These are phyloP conservation scores for Darevskia mixta DNA, from an alignment of 2,797 vertebrate genomes.

Conservation along the genomic window DNA sequence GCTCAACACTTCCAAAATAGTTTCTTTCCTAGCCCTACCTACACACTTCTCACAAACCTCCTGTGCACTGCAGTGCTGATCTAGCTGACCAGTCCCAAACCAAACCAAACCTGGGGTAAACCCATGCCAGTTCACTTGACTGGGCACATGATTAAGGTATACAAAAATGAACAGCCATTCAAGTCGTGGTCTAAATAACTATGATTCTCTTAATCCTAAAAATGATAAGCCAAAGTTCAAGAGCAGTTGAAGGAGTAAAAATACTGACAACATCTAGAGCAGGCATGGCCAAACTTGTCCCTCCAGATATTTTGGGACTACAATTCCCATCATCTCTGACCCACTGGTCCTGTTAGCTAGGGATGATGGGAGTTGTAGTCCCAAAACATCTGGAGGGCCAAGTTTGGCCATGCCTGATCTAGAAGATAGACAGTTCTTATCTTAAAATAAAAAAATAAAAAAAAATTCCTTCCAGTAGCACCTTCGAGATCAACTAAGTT, in stretches of 20 bases:
- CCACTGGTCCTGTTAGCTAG: too few species aligned
- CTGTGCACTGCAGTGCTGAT: background rate
- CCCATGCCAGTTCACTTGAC: background rate
- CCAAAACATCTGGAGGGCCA: too few species aligned
- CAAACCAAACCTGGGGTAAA: background rate
- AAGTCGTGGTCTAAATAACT: background rate
- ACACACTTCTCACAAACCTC: background rate
- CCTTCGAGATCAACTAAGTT: too few species aligned
- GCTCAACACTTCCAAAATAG: background rate
- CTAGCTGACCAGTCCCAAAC: too few species aligned
- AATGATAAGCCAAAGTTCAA: background rate
- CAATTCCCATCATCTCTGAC: too few species aligned
- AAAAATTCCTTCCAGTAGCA: too few species aligned
- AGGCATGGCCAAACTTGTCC: background rate
- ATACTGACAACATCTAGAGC: background rate
- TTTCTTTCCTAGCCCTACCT: background rate
- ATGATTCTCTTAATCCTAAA: slow-evolving; percentile 5
- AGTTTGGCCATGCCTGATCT: too few species aligned
- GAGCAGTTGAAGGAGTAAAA: background rate
- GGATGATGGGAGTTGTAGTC: too few species aligned
- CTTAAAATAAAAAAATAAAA: too few species aligned
- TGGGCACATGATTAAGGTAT: background rate
- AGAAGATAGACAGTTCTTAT: background rate
- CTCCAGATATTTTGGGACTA: too few species aligned
- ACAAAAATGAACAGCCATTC: background rate